Conservation (phyloP, 2,888 invertebrate species). For the Cataglyphis rosenhaueri region DNA sequence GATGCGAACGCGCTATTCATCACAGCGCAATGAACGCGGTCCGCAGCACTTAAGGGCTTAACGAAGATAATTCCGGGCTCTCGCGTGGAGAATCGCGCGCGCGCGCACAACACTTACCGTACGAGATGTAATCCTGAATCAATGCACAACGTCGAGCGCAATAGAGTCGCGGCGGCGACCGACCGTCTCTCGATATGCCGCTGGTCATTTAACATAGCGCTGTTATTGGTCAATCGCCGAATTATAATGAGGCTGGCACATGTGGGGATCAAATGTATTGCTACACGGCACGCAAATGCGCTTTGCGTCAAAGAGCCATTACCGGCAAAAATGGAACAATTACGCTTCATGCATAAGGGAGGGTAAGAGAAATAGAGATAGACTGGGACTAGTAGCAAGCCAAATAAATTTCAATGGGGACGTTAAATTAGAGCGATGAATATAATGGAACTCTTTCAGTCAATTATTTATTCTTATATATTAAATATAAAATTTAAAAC, state of each 20-base stretch:
- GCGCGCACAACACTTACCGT: conserved; percentile 43
- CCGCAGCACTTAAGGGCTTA: conserved; percentile 54
- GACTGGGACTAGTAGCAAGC: neutral
- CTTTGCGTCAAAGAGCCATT: conserved; percentile 4
- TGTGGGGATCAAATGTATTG: conserved; percentile 75
- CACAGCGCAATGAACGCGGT: conserved; percentile 48
- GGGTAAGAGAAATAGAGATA: neutral
- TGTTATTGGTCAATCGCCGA: conserved; percentile 73
- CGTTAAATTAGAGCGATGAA: neutral
- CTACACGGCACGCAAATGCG: conserved; percentile 51
- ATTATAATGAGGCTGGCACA: conserved; percentile 76
- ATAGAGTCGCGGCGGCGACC: conserved; percentile 47
- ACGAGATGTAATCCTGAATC: conserved; percentile 61
- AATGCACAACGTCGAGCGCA: conserved; percentile 34
- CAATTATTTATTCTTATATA: neutral
- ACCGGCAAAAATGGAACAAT: conserved; percentile 10
- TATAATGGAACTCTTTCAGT: neutral
- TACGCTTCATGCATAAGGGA: neutral
- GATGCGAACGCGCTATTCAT: conserved; percentile 36
- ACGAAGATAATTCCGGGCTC: conserved; percentile 54
- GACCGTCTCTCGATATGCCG: conserved; percentile 59
- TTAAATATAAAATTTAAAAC: neutral
- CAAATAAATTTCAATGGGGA: neutral
- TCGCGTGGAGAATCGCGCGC: conserved; percentile 47
- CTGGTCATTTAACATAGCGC: conserved; percentile 73